phyloP scores from a whole-genome alignment of 2,888 invertebrate genomes.

The Calliscelio sp. region DNA sequence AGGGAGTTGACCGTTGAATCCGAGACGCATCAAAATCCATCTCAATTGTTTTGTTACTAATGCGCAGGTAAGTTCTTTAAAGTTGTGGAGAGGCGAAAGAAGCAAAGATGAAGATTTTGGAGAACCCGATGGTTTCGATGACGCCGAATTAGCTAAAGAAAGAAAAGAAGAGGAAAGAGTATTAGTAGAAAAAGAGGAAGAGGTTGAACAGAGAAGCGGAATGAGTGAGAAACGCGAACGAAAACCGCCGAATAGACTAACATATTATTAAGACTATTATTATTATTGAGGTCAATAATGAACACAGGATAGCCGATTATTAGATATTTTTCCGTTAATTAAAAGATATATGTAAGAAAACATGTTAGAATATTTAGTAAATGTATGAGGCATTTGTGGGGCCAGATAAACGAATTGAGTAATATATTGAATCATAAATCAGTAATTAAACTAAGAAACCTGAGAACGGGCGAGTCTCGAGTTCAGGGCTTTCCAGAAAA shows the following conservation, averaged over 20 bases:
- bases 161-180: background rate
- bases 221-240: background rate
- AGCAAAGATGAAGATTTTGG: background rate
- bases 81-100: constrained; percentile 45
- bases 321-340: constrained; percentile 9
- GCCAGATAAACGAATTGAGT: no score
- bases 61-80: constrained; percentile 39
- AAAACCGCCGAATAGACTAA: background rate
- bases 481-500: no score
- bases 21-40: background rate
- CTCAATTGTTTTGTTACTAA: constrained; percentile 23
- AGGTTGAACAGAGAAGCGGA: background rate
- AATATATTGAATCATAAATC: no score
- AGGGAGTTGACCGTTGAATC: background rate
- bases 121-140: background rate
- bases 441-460: no score
- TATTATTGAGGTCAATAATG: constrained; percentile 18
- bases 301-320: constrained; percentile 15
- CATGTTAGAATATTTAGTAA: no score
- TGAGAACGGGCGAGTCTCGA: no score
- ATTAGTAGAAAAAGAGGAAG: background rate
- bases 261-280: background rate
- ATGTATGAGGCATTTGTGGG: no score
- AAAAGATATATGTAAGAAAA: no score
- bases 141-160: no score